Evolutionary conservation across 2,888 invertebrate species (phyloP), one percentile per base, ranked within the genome.

Genomic region (Ditula angustiorana): DNA sequence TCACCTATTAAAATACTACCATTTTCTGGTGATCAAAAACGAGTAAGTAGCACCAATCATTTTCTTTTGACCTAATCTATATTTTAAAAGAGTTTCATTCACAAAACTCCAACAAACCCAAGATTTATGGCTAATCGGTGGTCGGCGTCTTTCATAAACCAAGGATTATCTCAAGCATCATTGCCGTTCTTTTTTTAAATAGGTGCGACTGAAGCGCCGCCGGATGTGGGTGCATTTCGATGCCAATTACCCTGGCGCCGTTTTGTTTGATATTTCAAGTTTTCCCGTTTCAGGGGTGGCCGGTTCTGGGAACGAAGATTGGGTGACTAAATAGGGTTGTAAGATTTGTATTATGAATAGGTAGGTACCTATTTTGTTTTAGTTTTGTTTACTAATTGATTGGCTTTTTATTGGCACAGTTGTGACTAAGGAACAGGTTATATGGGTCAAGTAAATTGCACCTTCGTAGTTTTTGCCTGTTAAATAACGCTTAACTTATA

Each of bases 191-290:
- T n/a, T 3, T 53, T 61, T 53, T 16, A 19, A 33, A 19, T 23
- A 41, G 23, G 24, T 50, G 37, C 55, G 47, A 57, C 35, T 35
- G 35, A 8, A 11, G 16, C 46, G 28, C 87, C 88, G 86, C 87
- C 87, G 88, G 88, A 88, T 82, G 81, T 81, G 76, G 83, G 81
- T 72, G 80, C 80, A 78, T 79, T 78, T 71, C 60, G 67, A 71
- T 63, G 69, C 68, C 69, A 72, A 67, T 73, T 71, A 79, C 26
- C 26, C 11, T 37, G 49, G 58, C 59, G 57, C 41, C 46, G 16
- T 56, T 53, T 37, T 44, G 41, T 56, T 69, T 62, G 69, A 71
- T 75, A 69, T 72, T 73, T 73, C 69, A 66, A 65, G 68, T 70
- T 78, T 81, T 82, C 80, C 73, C 72, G 66, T 76, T 79, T 80